Percentiles rank a stretch among this genome's conserved stretches.
Evolutionary conservation across 2,888 invertebrate species (phyloP).

Genomic region (Aspidapion aeneum): DNA sequence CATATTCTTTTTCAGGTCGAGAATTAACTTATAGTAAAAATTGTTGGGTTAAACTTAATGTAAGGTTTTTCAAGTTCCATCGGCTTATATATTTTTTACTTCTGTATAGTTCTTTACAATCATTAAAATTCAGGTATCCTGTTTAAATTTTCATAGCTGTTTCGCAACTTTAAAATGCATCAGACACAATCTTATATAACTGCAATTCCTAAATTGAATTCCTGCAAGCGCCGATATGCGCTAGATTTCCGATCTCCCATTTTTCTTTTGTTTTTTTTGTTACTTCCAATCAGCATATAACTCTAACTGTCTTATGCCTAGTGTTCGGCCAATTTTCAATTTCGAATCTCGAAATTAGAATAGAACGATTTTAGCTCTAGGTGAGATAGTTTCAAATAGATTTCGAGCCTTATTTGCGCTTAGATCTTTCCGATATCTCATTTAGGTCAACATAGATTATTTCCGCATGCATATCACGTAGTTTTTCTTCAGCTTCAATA

Average conservation of each 20-base stretch:
- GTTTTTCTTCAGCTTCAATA: background rate
- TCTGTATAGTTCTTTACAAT: no score
- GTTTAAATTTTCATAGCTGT: no score
- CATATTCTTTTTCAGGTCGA: no score
- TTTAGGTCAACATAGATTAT: background rate
- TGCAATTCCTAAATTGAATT: background rate
- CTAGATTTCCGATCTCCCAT: background rate
- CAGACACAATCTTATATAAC: background rate
- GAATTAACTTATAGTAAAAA: no score
- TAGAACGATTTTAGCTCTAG: background rate
- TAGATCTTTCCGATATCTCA: background rate
- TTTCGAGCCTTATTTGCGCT: background rate
- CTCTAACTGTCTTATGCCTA: background rate
- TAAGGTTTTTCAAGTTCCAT: no score
- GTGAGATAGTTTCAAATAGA: background rate
- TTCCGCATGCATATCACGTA: background rate
- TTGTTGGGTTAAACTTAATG: no score
- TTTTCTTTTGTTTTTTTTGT: background rate
- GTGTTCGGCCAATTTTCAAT: background rate
- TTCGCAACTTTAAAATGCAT: no score
- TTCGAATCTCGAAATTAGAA: background rate
- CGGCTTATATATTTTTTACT: no score
- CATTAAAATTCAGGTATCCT: no score
- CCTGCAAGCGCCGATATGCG: background rate
- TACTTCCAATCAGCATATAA: background rate